phyloP scores from a whole-genome alignment of 53 echinoderm and acorn worm species.

The Henricia sp. region DNA sequence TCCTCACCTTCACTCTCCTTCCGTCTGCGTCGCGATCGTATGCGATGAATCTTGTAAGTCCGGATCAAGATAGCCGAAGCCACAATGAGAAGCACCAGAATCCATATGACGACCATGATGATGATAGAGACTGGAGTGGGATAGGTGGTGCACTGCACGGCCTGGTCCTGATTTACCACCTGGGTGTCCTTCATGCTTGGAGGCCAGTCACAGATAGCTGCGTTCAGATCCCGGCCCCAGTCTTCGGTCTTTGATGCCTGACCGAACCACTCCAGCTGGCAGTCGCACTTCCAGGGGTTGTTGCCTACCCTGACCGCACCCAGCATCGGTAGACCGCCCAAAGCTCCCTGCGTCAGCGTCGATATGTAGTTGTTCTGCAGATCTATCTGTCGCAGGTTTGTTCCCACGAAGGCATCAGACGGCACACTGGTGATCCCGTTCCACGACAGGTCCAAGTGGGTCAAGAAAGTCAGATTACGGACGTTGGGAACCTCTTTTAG shows the following conservation, averaged over 20 bases:
- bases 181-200: constrained; percentile 31
- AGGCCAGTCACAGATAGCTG: constrained; percentile 48
- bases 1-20: constrained; percentile 5
- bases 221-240: constrained; percentile 30
- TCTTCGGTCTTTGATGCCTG: constrained; percentile 1
- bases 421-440: constrained; percentile 33
- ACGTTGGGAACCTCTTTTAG: constrained; percentile 33
- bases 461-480: constrained; percentile 36
- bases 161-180: constrained; percentile 25
- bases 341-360: constrained; percentile 17
- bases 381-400: constrained; percentile 28
- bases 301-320: constrained; percentile 35
- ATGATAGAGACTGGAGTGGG: constrained; percentile 45
- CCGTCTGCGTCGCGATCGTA: constrained; percentile 20
- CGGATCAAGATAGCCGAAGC: constrained; percentile 19
- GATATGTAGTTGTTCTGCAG: constrained; percentile 33
- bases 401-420: constrained; percentile 43
- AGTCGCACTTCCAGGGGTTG: constrained; percentile 54
- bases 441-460: constrained; percentile 44
- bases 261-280: constrained; percentile 44
- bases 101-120: constrained; percentile 53
- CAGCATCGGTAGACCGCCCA: constrained; percentile 22
- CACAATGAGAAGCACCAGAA: constrained; percentile 27
- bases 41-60: constrained; percentile 55
- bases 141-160: constrained; percentile 44